A percentile compares a stretch with the other conserved stretches of the same genome.
These are phyloP conservation scores for Alectura lathami DNA, from an alignment of 2,113 vertebrate species.

Conservation along the genomic window DNA sequence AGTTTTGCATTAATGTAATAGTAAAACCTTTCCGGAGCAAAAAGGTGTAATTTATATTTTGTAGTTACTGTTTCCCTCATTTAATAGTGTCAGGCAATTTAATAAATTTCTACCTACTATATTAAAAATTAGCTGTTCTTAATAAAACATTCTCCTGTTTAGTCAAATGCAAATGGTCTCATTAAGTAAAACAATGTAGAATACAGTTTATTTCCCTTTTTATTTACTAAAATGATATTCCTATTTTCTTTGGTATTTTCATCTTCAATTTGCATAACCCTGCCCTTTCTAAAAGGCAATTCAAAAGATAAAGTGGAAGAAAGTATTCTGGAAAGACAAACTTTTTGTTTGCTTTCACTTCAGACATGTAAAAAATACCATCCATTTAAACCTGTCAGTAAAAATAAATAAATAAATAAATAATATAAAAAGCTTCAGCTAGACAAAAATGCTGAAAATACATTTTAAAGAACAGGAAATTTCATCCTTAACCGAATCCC, in stretches of 20 bases:
- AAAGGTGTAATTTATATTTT: background rate
- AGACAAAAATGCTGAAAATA: background rate
- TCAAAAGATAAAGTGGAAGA: background rate
- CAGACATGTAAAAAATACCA: background rate
- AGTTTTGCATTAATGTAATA: background rate
- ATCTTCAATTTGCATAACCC: background rate
- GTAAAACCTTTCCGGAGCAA: background rate
- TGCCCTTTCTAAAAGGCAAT: background rate
- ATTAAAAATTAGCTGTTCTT: background rate
- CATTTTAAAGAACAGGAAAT: background rate
- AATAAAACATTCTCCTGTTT: background rate
- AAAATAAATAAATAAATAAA: background rate
- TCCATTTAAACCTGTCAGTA: background rate
- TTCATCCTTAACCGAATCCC: background rate
- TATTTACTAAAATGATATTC: background rate
- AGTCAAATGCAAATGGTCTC: background rate
- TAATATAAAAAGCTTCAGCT: background rate
- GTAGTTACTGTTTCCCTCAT: background rate
- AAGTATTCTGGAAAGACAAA: background rate
- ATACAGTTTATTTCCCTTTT: background rate
- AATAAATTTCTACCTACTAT: background rate
- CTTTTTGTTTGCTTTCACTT: background rate
- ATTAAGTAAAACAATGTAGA: background rate
- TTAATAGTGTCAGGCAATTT: background rate
- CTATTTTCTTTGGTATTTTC: background rate